phyloP scores from a whole-genome alignment of 2,888 invertebrate genomes.

The Andrena camellia region DNA sequence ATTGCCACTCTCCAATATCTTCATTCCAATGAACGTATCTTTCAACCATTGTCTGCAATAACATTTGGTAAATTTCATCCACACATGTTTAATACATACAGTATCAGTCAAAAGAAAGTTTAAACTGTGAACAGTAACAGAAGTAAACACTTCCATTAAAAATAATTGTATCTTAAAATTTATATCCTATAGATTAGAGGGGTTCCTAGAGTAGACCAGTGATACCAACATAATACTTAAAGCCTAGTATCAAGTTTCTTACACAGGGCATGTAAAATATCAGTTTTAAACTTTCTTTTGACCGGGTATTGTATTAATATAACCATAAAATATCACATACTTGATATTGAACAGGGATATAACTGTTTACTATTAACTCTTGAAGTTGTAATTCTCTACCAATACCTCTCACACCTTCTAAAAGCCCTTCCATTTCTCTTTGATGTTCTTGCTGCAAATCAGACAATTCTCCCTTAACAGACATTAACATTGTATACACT shows the following conservation, averaged over 20 bases:
- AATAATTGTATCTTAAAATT: background rate
- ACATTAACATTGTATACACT: constrained; percentile 94
- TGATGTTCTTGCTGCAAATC: constrained; percentile 98
- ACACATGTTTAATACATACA: no score
- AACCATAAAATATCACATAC: constrained; percentile 84
- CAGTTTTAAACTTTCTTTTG: no score
- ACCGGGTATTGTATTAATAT: background rate
- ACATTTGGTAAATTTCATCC: no score
- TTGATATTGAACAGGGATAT: constrained; percentile 97
- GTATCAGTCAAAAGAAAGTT: no score
- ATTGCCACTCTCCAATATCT: constrained; percentile 99
- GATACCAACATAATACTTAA: no score
- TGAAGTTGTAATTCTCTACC: constrained; percentile 96
- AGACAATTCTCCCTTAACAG: constrained; percentile 93
- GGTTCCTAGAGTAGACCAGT: no score
- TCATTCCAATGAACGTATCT: constrained; percentile 98
- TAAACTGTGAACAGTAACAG: no score
- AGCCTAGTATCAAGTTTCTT: no score
- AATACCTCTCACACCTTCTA: constrained; percentile 96
- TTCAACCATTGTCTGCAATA: constrained; percentile 92
- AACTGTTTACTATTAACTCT: constrained; percentile 95
- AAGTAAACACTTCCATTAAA: no score
- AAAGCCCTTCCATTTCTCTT: constrained; percentile 97
- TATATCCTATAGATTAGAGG: background rate
- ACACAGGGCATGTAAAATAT: no score